Base-by-base conservation (phyloP, 2,888 invertebrate species). In the Torymus aiolomorphi region DNA sequence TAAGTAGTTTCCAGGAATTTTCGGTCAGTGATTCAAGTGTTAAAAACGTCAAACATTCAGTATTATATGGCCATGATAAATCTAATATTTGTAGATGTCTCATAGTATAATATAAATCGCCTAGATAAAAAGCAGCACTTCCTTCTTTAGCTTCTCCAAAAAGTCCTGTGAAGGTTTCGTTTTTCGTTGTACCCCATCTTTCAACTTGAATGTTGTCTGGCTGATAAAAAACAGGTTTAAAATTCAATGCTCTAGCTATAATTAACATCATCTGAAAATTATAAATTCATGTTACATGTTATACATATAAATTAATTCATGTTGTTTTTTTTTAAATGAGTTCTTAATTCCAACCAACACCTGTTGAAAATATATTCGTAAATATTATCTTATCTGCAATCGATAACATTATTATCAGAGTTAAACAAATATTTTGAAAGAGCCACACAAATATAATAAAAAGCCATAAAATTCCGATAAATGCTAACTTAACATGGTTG, bases 1-100 rank as follows among this genome's bases (percentile, higher is more conserved):
- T 94, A 10, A 97, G 91, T 0, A 96, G 95, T 88, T 95, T 95
- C 96, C 96, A 96, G 0, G 96, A 95, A 85, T 96, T 96, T 87
- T 96, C 96, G 1, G 93, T 93, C 18, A 95, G 91, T 0, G 96
- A 94, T 90, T 96, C 96, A 0, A 96, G 96, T 0, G 96, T 96
- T 18, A 97, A 88, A 86, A 97, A 97, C 0, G 96, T 96, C 85
- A 96, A 92, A 86, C 96, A 97, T 87, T 96, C 95, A 0, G 95
- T 93, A n/a, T 94, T 95, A 82, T 96, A 96, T 0, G 96, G 96
- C 66, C 93, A 92, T 73, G 95, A 95, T 57, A 97, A 90, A 88
- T 97, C 96, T 85, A 95, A 93, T 63, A 94, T 89, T 67, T 93
- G 92, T 66, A 94, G 88, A 84, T 96, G 93, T 85, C 93, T 93